phyloP scores from a whole-genome alignment of 2,888 invertebrate genomes.

The Eupelmus urozonus region DNA sequence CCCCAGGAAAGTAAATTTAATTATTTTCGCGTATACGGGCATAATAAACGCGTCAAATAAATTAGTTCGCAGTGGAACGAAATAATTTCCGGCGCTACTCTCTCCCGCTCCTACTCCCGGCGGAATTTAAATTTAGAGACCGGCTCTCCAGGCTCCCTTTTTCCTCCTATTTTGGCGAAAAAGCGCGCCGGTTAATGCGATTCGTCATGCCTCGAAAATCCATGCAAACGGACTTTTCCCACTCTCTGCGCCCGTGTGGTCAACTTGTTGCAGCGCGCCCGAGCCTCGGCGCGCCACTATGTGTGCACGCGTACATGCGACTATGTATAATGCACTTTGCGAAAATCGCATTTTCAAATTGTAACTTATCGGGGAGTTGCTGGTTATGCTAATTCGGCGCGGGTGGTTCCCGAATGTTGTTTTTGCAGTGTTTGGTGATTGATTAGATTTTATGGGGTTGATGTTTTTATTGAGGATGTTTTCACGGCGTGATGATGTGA shows the following conservation, averaged over 20 bases:
- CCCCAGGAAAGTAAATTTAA: constrained; percentile 30
- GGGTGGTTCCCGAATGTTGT: too few relatives aligned
- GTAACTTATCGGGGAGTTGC: constrained; percentile 24
- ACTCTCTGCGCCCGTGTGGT: constrained; percentile 42
- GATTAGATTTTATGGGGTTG: too few relatives aligned
- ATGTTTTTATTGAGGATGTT: too few relatives aligned
- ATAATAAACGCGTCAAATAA: constrained; percentile 45
- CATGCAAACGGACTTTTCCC: constrained; percentile 49
- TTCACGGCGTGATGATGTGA: too few relatives aligned
- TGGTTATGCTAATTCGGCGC: too few relatives aligned
- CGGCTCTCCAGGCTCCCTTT: too few relatives aligned
- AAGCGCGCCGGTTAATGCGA: constrained; percentile 40
- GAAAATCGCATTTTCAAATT: constrained; percentile 50
- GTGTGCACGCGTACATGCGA: too few relatives aligned
- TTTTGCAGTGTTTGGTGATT: too few relatives aligned
- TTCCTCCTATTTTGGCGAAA: too few relatives aligned
- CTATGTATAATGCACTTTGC: constrained; percentile 35
- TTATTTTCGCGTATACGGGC: constrained; percentile 15
- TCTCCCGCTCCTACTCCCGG: background rate
- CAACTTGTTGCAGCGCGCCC: constrained; percentile 57
- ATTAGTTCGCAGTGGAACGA: constrained; percentile 31
- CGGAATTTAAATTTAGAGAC: constrained; percentile 48
- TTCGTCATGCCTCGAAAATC: constrained; percentile 57
- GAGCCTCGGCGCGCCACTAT: constrained; percentile 12
- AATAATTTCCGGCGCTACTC: constrained; percentile 16